Evolutionary conservation across 2,797 vertebrate species (phyloP).

Genomic region (Helicolenus hilgendorfi): DNA sequence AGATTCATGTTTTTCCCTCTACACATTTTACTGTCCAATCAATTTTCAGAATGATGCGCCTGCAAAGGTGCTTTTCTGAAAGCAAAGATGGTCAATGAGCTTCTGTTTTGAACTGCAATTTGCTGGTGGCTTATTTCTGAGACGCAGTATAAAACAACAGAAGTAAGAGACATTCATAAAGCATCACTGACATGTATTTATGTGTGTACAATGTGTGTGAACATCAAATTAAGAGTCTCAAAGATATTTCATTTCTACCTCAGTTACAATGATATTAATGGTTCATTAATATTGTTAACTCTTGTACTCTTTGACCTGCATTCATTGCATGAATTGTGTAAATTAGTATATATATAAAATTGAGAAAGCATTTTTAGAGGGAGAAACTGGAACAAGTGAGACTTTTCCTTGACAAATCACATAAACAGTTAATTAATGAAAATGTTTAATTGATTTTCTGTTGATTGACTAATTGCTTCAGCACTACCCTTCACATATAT

Average conservation of each 20-base stretch:
- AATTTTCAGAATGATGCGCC: constrained; percentile 6
- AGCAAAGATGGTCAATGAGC: background rate
- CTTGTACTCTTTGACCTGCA: background rate
- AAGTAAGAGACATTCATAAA: constrained; percentile 5
- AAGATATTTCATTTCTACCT: background rate
- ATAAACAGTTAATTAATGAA: background rate
- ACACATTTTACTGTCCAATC: constrained; percentile 40
- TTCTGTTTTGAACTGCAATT: background rate
- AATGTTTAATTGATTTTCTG: background rate
- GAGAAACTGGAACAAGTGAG: background rate
- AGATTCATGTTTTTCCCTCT: constrained; percentile 37
- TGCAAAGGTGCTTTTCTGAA: constrained; percentile 31
- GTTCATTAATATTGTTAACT: background rate
- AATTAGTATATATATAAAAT: background rate
- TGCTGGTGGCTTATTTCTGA: background rate
- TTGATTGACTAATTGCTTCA: background rate
- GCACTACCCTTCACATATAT: background rate
- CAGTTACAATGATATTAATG: background rate
- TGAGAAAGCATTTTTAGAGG: no score
- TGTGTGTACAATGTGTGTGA: background rate
- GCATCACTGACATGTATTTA: background rate
- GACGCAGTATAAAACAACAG: background rate
- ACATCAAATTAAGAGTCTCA: background rate
- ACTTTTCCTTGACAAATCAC: background rate
- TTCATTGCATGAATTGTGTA: background rate